Evolutionary conservation across 2,888 invertebrate genomes (phyloP), one percentile per base, ranked within the genome.

Genomic region (Mesorhabditis spiculigera): DNA sequence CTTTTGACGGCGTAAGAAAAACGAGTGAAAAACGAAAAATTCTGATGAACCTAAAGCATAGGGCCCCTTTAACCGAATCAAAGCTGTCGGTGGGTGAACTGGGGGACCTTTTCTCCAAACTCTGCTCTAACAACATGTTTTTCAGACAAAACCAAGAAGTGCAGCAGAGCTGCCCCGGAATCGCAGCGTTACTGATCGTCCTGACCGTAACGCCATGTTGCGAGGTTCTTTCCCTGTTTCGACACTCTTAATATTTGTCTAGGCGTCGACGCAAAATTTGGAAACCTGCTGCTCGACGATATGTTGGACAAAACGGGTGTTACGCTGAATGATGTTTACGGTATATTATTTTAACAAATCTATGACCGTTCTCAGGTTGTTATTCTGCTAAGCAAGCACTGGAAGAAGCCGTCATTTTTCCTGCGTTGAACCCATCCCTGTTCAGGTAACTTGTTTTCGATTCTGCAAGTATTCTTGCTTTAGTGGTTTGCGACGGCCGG

Each of bases 401-500:
- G 63, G 93, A 95, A 86, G 96, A 96, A 88, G 76, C 78, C 8
- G 77, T 80, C 0, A 77, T 80, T 16, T 68, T 76, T 0, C 80
- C 80, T 2, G 74, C 78, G 0, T 88, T 96, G 66, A 90, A 96
- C 81, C 97, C 97, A 0, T 95, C 95, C 88, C 86, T 89, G 63
- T 97, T 98, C 87, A 50, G 58, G 58, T 50, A 13, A 50, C 10
- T 50, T 50, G 8, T 50, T 13, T 13, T 50, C 10, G 10, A 50
- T 50, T 50, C n/a, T 50, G 10, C 8, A 50, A 13, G 58, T 13
- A 50, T 13, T 13, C 8, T 50, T 50, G 8, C 10, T 50, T 13
- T 3, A 96, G 95, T n/a, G 97, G 97, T 0, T 88, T 98, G 64
- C 89, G 97, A 78, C 92, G 95, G 2, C 97, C 98, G 0, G 93